Evolutionary conservation across 2,888 invertebrate genomes (phyloP).

Genomic region (Tetragonula carbonaria): DNA sequence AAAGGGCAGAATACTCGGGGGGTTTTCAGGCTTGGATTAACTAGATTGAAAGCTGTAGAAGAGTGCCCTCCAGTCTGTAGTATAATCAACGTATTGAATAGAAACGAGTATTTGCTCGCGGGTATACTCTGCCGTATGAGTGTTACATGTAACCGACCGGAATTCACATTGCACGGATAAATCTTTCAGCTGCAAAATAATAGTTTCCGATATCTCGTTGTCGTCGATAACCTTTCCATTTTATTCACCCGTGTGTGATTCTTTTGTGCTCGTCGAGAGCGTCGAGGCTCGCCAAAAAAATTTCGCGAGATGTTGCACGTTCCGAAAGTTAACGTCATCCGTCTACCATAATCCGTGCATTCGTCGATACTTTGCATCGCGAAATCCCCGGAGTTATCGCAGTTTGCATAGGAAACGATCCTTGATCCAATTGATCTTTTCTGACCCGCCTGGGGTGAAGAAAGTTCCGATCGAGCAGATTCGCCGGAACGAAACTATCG

Average conservation of each 20-base stretch:
- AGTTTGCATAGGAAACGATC: conserved; percentile 18
- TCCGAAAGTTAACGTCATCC: not conserved
- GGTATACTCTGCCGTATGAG: not conserved
- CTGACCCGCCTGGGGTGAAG: not conserved
- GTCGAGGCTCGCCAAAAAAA: too few species aligned
- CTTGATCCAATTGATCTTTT: conserved; percentile 17
- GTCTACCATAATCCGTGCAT: not conserved
- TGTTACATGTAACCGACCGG: not conserved
- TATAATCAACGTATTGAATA: not conserved
- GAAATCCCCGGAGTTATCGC: not conserved
- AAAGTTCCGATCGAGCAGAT: not conserved
- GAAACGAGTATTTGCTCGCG: not conserved
- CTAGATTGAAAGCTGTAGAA: not conserved
- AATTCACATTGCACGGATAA: not conserved
- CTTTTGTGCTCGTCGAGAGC: not conserved
- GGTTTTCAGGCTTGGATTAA: not conserved
- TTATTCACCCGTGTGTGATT: not conserved
- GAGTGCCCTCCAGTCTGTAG: conserved; percentile 2
- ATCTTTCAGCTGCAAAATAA: not conserved
- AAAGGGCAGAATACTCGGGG: not conserved
- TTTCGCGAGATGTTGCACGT: too few species aligned
- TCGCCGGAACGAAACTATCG: not conserved
- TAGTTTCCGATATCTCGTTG: not conserved
- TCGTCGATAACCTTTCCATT: not conserved
- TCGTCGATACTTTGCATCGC: not conserved